phyloP scores from a whole-genome alignment of 2,113 vertebrate species.

The Ascaphus truei region DNA sequence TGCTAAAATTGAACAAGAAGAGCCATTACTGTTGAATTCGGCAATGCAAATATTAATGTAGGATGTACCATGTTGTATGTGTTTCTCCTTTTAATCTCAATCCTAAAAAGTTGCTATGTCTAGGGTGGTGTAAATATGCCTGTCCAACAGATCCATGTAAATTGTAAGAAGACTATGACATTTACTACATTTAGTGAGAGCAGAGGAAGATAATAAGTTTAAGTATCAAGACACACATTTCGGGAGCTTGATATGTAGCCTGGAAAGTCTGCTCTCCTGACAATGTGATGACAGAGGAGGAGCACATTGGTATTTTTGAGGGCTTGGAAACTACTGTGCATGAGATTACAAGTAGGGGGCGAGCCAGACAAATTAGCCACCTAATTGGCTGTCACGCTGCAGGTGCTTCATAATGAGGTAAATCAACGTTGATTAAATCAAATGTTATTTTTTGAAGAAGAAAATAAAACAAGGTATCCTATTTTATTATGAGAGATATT shows the following conservation, averaged over 20 bases:
- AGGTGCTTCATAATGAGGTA: neutral
- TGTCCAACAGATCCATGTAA: too few species aligned
- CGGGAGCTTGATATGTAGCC: neutral
- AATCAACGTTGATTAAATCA: neutral
- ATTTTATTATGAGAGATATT: constrained; percentile 57
- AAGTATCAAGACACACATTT: too few species aligned
- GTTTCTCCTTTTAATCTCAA: too few species aligned
- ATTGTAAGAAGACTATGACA: neutral
- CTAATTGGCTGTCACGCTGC: neutral
- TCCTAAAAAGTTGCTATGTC: too few species aligned
- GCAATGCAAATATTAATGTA: too few species aligned
- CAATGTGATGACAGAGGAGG: neutral
- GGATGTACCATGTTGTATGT: too few species aligned
- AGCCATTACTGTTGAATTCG: too few species aligned
- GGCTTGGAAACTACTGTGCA: neutral
- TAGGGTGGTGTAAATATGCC: too few species aligned
- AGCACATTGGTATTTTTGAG: neutral
- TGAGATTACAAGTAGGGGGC: neutral
- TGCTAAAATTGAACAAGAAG: too few species aligned
- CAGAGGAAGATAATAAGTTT: neutral
- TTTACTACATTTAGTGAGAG: neutral
- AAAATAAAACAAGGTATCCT: constrained; percentile 47
- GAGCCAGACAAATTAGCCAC: too few species aligned
- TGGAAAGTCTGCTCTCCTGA: neutral
- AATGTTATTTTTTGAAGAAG: neutral